These are phyloP conservation scores for Crotalus tigris DNA, from an alignment of 2,113 vertebrate species.

Conservation along the genomic window DNA sequence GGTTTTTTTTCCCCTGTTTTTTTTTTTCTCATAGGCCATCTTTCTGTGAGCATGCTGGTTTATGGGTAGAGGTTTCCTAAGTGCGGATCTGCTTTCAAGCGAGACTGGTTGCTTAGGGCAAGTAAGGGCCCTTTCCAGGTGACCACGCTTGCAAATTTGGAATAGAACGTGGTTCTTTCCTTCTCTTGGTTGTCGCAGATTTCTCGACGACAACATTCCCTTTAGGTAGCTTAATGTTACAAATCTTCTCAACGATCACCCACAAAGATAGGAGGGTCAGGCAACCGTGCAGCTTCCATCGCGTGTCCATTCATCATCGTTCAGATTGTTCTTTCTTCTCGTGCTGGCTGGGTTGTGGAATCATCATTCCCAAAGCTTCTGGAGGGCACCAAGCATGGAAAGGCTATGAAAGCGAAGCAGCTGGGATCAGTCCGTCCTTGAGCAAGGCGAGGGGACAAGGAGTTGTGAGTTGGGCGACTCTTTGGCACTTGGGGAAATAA, in stretches of 20 bases:
- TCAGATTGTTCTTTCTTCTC: background rate
- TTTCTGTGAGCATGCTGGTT: background rate
- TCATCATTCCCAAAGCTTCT: background rate
- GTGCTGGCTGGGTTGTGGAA: background rate
- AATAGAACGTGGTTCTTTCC: background rate
- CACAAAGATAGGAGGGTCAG: background rate
- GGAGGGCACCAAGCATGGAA: background rate
- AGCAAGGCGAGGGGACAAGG: background rate
- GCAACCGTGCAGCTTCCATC: background rate
- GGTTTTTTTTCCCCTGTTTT: slow-evolving; percentile 20
- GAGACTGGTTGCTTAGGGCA: background rate
- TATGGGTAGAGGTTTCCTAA: background rate
- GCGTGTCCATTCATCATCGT: background rate
- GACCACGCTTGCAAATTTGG: background rate
- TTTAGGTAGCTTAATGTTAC: background rate
- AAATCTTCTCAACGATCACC: background rate
- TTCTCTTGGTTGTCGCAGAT: no score
- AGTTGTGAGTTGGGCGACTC: background rate
- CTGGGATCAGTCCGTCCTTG: background rate
- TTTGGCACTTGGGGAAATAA: background rate
- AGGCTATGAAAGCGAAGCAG: background rate
- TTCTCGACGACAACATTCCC: background rate
- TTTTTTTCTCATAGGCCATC: background rate
- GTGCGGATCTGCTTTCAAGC: background rate
- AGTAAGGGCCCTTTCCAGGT: background rate